Percentiles rank a stretch among this genome's conserved stretches.
These are phyloP conservation scores for Danio kyathit DNA, from an alignment of 2,797 vertebrate genomes.

Conservation along the genomic window DNA sequence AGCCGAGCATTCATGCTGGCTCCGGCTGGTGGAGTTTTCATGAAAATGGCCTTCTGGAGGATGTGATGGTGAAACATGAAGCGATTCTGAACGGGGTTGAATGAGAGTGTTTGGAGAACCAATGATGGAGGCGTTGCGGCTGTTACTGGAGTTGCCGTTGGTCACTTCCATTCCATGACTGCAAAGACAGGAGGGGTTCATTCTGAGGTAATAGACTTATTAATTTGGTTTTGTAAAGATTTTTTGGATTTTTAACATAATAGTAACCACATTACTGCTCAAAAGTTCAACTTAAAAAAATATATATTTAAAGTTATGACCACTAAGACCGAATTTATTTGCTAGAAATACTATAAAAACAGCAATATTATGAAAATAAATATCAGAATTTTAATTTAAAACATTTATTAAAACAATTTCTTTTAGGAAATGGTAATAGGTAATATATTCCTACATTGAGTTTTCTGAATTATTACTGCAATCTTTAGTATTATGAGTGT, in stretches of 20 bases:
- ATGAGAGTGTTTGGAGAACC: not conserved
- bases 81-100: slow-evolving; percentile 11
- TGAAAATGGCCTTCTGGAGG: slow-evolving; percentile 9
- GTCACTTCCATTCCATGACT: slow-evolving; percentile 8
- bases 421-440: too few species aligned
- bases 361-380: not conserved
- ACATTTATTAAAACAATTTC: too few species aligned
- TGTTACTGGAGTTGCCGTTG: slow-evolving; percentile 23
- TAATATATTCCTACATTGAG: not conserved
- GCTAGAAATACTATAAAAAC: not conserved
- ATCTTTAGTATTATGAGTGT: not conserved
- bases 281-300: not conserved
- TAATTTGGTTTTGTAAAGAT: not conserved
- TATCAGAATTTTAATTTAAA: too few species aligned
- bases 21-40: slow-evolving; percentile 48
- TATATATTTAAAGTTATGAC: too few species aligned
- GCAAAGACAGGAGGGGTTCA: not conserved
- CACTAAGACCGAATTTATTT: not conserved
- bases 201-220: not conserved
- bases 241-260: not conserved
- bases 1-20: not conserved
- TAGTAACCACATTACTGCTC: not conserved
- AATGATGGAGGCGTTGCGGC: not conserved
- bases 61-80: not conserved
- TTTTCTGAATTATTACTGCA: not conserved